Evolutionary conservation across 2,888 invertebrate genomes (phyloP), one percentile per base, ranked within the genome.

Genomic region (Netelia virgata): DNA sequence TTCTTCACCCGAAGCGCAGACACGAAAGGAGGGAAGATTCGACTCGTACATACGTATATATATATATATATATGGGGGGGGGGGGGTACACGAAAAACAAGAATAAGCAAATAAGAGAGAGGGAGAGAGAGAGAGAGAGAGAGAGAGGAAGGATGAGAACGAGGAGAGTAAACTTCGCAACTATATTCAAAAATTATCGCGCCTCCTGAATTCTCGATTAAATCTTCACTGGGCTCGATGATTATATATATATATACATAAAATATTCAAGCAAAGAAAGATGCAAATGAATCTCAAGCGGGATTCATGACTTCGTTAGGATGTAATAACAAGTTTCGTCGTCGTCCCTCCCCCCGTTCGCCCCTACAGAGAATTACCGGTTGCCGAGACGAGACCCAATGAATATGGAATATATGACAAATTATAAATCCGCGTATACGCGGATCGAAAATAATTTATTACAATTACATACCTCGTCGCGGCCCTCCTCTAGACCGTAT

Each of bases 281-380:
- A 84, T 84, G 83, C 76, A 80, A 84, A 84, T 80, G 72, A 83
- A 73, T 76, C 66, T 73, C 61, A 47, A 36, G 66, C 73, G 23
- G 10, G 72, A 84, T 84, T 77, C 76, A 68, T 84, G 76, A 73
- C 76, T 66, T 57, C 64, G 79, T 77, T 77, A 57, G 55, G 43
- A 53, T 63, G 55, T 76, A n/a, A 76, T 84, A 81, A 76, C 73
- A 63, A 77, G 76, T 84, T 84, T 77, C 68, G 50, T 59, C 61
- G 43, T 14, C 36, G 66, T 28, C 28, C 66, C 73, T 47, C n/a
- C 8, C 23, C 3, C 11, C 5, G 20, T 57, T 53, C 3, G 11
- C 55, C 36, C 36, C 36, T 36, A 76, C 16, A 55, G 59, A 47
- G 76, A 82, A 82, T 82, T 78, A 69, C 74, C 66, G 59, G 82